Evolutionary conservation across 53 echinoderm and acorn worm species (phyloP).

Genomic region (Paracentrotus lividus): DNA sequence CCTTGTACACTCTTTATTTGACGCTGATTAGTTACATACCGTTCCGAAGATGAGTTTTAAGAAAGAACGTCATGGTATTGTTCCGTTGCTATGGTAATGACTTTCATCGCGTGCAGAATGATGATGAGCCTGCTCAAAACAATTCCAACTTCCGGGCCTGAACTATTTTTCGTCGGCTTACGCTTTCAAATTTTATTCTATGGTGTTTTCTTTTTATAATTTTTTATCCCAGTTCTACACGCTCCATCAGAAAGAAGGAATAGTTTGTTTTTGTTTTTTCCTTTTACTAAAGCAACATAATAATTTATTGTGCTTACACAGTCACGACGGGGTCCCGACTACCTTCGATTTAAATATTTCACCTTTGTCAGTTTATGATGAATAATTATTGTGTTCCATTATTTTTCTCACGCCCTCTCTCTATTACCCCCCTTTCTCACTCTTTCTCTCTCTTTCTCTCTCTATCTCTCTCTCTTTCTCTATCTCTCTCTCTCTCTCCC

Average conservation of each 20-base stretch:
- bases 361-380: too few relatives aligned
- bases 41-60: neutral
- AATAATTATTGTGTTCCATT: too few relatives aligned
- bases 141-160: neutral
- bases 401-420: neutral
- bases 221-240: too few relatives aligned
- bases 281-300: neutral
- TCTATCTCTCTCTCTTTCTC: neutral
- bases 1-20: neutral
- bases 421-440: neutral
- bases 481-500: too few relatives aligned
- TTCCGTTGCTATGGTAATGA: conserved; percentile 21
- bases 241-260: too few relatives aligned
- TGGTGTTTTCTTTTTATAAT: neutral
- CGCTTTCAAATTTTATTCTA: neutral
- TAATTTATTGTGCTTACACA: too few relatives aligned
- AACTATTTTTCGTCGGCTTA: neutral
- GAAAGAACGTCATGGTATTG: neutral
- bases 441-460: neutral
- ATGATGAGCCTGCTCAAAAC: neutral
- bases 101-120: conserved; percentile 47
- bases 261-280: too few relatives aligned
- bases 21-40: neutral
- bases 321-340: neutral
- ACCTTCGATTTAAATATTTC: neutral